Conservation (phyloP, 92 coral and sea anemone genomes). For the Virgularia gustaviana region DNA sequence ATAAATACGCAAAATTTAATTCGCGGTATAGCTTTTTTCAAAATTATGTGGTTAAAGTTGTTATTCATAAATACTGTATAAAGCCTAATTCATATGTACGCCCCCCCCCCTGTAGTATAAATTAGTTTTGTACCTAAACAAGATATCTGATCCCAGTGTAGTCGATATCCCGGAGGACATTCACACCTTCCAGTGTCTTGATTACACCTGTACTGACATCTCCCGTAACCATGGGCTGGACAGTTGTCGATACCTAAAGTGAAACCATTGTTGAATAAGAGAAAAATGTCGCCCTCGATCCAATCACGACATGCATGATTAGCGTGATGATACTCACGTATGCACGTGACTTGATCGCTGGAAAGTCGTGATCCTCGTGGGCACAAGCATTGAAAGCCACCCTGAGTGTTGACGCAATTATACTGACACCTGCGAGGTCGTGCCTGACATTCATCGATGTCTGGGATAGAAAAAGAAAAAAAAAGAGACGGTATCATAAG, state of each 20-base stretch:
- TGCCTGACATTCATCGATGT: slow-evolving; percentile 31
- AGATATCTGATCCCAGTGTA: slow-evolving; percentile 27
- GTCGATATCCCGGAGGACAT: slow-evolving; percentile 18
- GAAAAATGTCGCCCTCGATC: background rate
- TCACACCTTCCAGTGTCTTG: slow-evolving; percentile 21
- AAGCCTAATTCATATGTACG: too few relatives aligned
- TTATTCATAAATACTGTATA: too few relatives aligned
- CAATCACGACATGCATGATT: too few relatives aligned
- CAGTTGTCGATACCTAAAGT: slow-evolving; percentile 11
- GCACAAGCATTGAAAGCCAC: slow-evolving; percentile 21
- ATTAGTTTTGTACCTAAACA: background rate
- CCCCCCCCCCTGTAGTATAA: too few relatives aligned
- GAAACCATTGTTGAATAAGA: background rate
- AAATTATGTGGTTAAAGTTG: too few relatives aligned
- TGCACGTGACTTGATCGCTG: slow-evolving; percentile 12
- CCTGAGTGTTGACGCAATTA: slow-evolving; percentile 20
- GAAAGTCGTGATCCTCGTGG: slow-evolving; percentile 30
- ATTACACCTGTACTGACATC: slow-evolving; percentile 29
- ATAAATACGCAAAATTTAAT: too few relatives aligned
- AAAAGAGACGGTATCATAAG: too few relatives aligned
- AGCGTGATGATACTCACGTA: slow-evolving; percentile 2
- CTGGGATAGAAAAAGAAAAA: background rate
- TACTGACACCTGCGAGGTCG: slow-evolving; percentile 7
- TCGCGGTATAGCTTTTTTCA: too few relatives aligned
- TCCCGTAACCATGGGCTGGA: slow-evolving; percentile 12